Evolutionary conservation across 1,140 invertebrate species (phyloP).

Genomic region (Neelides sp.): DNA sequence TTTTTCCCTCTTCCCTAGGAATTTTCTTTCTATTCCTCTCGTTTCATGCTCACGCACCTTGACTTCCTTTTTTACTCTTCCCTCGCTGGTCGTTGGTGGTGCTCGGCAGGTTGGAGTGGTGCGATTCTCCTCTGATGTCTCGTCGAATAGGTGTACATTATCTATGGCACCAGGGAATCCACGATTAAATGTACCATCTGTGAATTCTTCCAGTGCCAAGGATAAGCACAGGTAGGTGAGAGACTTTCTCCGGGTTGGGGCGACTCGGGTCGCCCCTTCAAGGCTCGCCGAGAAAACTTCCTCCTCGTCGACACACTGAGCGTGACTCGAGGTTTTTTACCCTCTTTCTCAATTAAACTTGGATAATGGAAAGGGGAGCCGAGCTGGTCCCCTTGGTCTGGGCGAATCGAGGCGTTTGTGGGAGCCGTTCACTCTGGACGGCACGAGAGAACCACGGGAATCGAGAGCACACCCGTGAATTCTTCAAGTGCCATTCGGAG

Average conservation of each 20-base stretch:
- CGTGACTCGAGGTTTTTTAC: too few species aligned
- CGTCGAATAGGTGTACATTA: slow-evolving; percentile 15
- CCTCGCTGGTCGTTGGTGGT: neutral
- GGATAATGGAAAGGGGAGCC: too few species aligned
- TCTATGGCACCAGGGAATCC: slow-evolving; percentile 34
- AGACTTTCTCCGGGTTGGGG: too few species aligned
- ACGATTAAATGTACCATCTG: slow-evolving; percentile 32
- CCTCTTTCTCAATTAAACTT: too few species aligned
- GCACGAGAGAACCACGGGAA: slow-evolving; percentile 31
- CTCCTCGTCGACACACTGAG: too few species aligned
- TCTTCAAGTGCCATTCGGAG: slow-evolving; percentile 33
- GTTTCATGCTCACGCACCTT: slow-evolving; percentile 13
- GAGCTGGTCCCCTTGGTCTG: too few species aligned
- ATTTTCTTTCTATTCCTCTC: slow-evolving; percentile 13
- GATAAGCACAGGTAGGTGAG: slow-evolving; percentile 33
- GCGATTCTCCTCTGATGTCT: neutral
- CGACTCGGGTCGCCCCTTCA: too few species aligned
- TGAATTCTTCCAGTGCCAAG: slow-evolving; percentile 35
- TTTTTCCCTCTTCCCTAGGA: slow-evolving; percentile 11
- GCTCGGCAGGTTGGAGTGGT: neutral
- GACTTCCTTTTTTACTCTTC: slow-evolving; percentile 1
- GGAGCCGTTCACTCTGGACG: slow-evolving; percentile 24
- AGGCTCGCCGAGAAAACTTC: too few species aligned
- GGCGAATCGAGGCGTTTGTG: neutral
- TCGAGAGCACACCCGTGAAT: slow-evolving; percentile 28